Percentiles rank a stretch among this genome's conserved stretches.
Evolutionary conservation across 2,888 invertebrate species (phyloP).

Genomic region (Sesia apiformis): DNA sequence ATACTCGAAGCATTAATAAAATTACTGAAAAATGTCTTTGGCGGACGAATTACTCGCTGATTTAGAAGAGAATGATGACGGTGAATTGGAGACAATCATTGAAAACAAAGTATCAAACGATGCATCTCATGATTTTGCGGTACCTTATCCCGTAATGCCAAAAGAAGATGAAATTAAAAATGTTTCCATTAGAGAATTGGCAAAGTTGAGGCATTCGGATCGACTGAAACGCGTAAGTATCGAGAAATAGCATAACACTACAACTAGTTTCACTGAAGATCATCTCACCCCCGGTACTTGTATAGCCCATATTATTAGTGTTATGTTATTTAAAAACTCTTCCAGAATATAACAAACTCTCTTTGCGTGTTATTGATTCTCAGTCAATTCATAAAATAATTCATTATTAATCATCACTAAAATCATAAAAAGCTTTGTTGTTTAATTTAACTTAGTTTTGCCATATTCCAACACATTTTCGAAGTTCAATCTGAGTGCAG

Average conservation of each 20-base stretch:
- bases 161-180: constrained; percentile 79
- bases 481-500: not conserved
- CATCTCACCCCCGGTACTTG: not conserved
- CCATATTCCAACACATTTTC: not conserved
- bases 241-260: not conserved
- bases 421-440: too few relatives aligned
- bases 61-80: constrained; percentile 93
- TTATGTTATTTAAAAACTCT: too few relatives aligned
- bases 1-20: not conserved
- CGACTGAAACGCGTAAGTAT: constrained; percentile 74
- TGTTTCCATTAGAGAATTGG: constrained; percentile 88
- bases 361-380: too few relatives aligned
- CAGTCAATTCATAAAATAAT: too few relatives aligned
- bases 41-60: constrained; percentile 98
- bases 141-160: constrained; percentile 64
- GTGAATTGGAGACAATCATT: constrained; percentile 76
- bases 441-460: not conserved
- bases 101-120: constrained; percentile 62
- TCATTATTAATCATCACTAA: too few relatives aligned
- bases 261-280: not conserved
- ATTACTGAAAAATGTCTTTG: constrained; percentile 84
- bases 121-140: constrained; percentile 48
- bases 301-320: too few relatives aligned
- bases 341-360: too few relatives aligned
- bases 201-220: constrained; percentile 89